Conservation (phyloP, 2,888 invertebrate genomes). For the Formica aserva region DNA sequence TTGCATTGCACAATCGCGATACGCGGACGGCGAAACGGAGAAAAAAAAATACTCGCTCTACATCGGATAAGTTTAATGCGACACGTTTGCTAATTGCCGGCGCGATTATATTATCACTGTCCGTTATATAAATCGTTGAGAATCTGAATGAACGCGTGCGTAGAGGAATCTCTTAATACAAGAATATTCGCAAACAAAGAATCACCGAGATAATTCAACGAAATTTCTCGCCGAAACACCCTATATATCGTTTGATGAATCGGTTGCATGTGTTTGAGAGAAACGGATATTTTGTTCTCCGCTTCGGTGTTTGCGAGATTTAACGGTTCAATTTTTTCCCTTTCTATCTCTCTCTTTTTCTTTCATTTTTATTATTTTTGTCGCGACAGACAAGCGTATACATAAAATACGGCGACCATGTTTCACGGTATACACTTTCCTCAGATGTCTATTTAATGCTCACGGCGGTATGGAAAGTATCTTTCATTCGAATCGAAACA, state of each 20-base stretch:
- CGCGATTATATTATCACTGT: conserved; percentile 23
- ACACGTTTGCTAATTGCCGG: conserved; percentile 5
- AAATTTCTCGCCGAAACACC: background rate
- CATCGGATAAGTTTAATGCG: conserved; percentile 16
- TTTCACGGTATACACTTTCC: conserved; percentile 61
- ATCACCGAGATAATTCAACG: background rate
- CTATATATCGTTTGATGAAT: background rate
- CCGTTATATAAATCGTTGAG: conserved; percentile 19
- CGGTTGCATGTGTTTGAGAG: background rate
- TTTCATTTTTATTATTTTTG: conserved; percentile 41
- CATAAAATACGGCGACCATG: background rate
- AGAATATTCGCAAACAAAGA: background rate
- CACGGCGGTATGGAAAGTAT: conserved; percentile 73
- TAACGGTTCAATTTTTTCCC: conserved; percentile 35
- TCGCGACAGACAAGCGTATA: conserved; percentile 3
- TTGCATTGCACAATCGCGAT: conserved; percentile 46
- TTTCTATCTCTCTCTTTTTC: conserved; percentile 14
- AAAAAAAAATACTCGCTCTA: conserved; percentile 30
- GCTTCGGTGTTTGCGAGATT: conserved; percentile 2
- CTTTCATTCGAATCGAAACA: conserved; percentile 64
- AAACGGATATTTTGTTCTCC: background rate
- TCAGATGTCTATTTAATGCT: conserved; percentile 65
- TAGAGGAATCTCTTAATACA: background rate
- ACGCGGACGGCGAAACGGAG: background rate
- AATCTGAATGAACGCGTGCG: background rate